phyloP scores from a whole-genome alignment of 2,888 invertebrate genomes.

The Watsonalla cultraria region DNA sequence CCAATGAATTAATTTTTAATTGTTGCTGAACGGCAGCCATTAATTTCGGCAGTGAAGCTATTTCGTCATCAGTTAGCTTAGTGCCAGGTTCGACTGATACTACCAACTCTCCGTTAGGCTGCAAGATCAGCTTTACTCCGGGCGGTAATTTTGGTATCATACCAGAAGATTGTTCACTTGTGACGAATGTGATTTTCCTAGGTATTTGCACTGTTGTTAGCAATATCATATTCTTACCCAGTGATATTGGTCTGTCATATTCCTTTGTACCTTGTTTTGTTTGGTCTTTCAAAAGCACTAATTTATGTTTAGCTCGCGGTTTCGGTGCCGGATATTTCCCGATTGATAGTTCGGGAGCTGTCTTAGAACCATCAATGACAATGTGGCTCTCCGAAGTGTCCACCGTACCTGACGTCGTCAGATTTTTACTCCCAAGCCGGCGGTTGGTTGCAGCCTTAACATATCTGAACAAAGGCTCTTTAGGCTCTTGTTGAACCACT shows the following conservation, averaged over 20 bases:
- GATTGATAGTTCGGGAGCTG: conserved; percentile 2
- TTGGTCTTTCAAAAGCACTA: conserved; percentile 29
- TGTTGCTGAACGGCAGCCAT: conserved; percentile 34
- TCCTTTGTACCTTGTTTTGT: conserved; percentile 9
- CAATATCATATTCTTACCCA: conserved; percentile 59
- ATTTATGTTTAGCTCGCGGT: conserved; percentile 14
- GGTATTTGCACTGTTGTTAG: conserved; percentile 48
- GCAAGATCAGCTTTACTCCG: conserved; percentile 34
- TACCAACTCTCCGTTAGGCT: conserved; percentile 32
- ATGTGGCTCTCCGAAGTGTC: conserved; percentile 13
- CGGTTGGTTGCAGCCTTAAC: neutral
- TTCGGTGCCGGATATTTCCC: conserved; percentile 10
- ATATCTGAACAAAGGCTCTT: neutral
- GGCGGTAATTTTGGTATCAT: conserved; percentile 18
- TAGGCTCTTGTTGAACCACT: neutral
- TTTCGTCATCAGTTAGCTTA: conserved; percentile 19
- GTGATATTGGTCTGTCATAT: conserved; percentile 37
- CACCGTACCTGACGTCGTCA: conserved; percentile 1
- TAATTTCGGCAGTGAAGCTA: conserved; percentile 29
- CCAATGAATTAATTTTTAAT: conserved; percentile 11
- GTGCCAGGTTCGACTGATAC: conserved; percentile 27
- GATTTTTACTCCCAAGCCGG: neutral
- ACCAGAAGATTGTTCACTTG: neutral
- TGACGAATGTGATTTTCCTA: neutral
- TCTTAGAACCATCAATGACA: conserved; percentile 20